phyloP scores from a whole-genome alignment of 2,113 vertebrate species.

The Chaetops frenatus region DNA sequence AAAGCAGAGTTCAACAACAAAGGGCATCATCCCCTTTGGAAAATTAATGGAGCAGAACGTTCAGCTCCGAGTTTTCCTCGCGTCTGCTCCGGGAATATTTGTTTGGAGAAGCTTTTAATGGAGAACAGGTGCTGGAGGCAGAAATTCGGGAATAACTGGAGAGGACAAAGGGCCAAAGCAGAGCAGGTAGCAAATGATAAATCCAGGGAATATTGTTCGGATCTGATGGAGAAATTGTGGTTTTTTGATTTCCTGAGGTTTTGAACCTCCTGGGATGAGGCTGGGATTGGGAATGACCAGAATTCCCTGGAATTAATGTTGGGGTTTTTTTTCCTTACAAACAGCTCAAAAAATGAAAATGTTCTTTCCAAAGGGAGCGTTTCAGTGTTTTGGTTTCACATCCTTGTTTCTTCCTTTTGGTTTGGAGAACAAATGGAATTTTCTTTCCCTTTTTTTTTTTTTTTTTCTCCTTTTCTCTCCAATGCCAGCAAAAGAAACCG shows the following conservation, averaged over 20 bases:
- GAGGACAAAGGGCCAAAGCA: neutral
- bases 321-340: neutral
- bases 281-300: neutral
- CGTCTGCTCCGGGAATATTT: neutral
- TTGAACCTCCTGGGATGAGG: neutral
- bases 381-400: neutral
- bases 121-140: constrained; percentile 23
- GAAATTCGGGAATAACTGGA: neutral
- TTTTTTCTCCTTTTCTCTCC: neutral
- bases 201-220: neutral
- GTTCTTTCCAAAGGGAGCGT: neutral
- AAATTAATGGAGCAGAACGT: constrained; percentile 15
- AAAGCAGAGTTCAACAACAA: neutral
- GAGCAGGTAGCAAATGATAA: neutral
- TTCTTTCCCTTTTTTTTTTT: neutral
- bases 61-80: neutral
- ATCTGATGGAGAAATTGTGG: neutral
- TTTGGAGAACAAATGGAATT: neutral
- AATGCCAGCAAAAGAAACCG: neutral
- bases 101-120: neutral
- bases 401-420: neutral
- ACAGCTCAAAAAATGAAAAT: neutral
- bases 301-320: neutral
- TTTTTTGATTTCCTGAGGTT: neutral
- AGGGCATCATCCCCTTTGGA: neutral